Evolutionary conservation across 2,113 vertebrate species (phyloP).

Genomic region (Columba livia): DNA sequence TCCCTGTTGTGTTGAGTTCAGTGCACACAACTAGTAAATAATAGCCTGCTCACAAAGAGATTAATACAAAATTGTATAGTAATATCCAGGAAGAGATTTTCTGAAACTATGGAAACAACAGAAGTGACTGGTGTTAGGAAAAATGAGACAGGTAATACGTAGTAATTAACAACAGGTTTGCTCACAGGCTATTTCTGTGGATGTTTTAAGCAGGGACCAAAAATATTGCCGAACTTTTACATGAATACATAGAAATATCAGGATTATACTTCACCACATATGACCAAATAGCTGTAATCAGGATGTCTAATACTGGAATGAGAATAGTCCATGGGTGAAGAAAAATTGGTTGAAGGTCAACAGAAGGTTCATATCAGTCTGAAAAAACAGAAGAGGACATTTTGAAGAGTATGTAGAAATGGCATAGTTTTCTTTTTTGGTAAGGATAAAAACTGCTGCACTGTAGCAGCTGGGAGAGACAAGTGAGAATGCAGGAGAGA

Average conservation of each 20-base stretch:
- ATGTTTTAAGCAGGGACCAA: neutral
- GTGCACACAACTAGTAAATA: neutral
- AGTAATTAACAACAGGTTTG: neutral
- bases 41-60: neutral
- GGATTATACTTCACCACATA: neutral
- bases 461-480: neutral
- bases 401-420: neutral
- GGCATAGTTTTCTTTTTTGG: neutral
- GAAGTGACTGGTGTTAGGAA: neutral
- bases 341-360: neutral
- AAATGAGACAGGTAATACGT: neutral
- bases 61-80: neutral
- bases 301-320: neutral
- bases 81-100: neutral
- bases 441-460: neutral
- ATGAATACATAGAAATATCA: neutral
- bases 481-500: neutral
- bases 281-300: neutral
- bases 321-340: neutral
- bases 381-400: too few species aligned
- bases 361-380: too few species aligned
- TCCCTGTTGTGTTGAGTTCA: neutral
- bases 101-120: neutral
- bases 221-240: neutral
- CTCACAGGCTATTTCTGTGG: neutral